Base-by-base conservation (phyloP, 2,888 invertebrate genomes). In the Chydorus sphaericus region DNA sequence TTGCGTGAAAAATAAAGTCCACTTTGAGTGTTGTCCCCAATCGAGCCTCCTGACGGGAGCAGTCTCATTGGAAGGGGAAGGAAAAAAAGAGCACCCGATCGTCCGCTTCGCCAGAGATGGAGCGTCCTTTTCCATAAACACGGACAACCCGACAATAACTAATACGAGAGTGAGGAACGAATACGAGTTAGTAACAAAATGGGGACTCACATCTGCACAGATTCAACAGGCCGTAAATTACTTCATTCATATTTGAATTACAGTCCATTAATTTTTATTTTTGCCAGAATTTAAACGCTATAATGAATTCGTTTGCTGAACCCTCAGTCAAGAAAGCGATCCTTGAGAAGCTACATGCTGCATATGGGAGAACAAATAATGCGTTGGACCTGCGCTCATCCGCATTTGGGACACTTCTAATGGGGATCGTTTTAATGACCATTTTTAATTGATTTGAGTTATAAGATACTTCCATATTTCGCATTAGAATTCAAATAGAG, bases 131-230 rank as follows among this genome's bases (percentile, higher is more conserved):
- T 76, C 76, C 16, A 67, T 78, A 51, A 77, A 70, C 62, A 72
- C 75, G 5, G 78, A 78, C 61, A 77, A 78, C 60, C 74, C 77
- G 0, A 71, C 73, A 1, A 65, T 77, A 28, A 74, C 75, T 16
- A 72, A 70, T 44, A 70, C 71, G 18, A 64, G 66, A 6, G 63
- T 77, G 54, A 64, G 66, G 16, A 71, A 71, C 39, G 77, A 78
- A 61, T 73, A 75, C 61, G 60, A 66, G n/a, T 64, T 75, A n/a
- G 65, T 68, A 4, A 62, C 65, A 8, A 64, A 68, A 37, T 71
- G 75, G 67, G 75, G 74, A 8, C 61, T 77, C 16, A 69, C 69
- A 2, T 70, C 71, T 53, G 68, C 70, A 30, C 71, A 76, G 57
- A 65, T 77, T n/a, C 67, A 71, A 39, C 64, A 69, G 61, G 69